Evolutionary conservation across 2,888 invertebrate species (phyloP), one percentile per base, ranked within the genome.

Genomic region (Cantharis lateralis): DNA sequence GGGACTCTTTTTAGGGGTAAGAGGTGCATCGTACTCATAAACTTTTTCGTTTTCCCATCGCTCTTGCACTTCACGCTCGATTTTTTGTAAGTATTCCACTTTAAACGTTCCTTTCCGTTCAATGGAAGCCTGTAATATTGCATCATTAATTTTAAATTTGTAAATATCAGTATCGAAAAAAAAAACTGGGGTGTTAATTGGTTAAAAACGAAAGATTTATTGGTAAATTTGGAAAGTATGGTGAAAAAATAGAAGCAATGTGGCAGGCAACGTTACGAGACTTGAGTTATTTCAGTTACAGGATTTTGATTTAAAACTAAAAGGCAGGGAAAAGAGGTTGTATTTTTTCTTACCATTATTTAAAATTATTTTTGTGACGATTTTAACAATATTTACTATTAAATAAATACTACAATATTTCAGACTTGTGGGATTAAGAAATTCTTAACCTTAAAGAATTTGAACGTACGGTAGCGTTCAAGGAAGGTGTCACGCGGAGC

Each of bases 71-170:
- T 93, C 92, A 77, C 90, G 91, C 86, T 99, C 99, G 81, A 98
- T 96, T 83, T 95, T 93, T 87, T 95, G 95, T 5, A 99, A 91
- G 86, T 95, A 96, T 86, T 96, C 95, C 62, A 99, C 95, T 89
- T 99, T 99, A 83, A 96, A 96, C n/a, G 98, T 98, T 68, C 98
- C 98, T 89, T 98, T 99, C 64, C 98, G 89, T 82, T 94, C 94
- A 63, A 86, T 80, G 62, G 85, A 84, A 80, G 85, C 82, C 86
- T 84, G 70, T 72, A 81, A 82, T 64, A 62, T 77, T 77, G 72
- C 77, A 77, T 77, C 77, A 77, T 66, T 20, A 48, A 48, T n/a
- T 48, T 48, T n/a, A 48, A n/a, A n/a, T n/a, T n/a, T n/a, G 48
- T n/a, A 48, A 48, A 48, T 48, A 2, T 48, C 13, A n/a, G 13